phyloP scores from a whole-genome alignment of 2,888 invertebrate genomes.

The Bombylius discolor region DNA sequence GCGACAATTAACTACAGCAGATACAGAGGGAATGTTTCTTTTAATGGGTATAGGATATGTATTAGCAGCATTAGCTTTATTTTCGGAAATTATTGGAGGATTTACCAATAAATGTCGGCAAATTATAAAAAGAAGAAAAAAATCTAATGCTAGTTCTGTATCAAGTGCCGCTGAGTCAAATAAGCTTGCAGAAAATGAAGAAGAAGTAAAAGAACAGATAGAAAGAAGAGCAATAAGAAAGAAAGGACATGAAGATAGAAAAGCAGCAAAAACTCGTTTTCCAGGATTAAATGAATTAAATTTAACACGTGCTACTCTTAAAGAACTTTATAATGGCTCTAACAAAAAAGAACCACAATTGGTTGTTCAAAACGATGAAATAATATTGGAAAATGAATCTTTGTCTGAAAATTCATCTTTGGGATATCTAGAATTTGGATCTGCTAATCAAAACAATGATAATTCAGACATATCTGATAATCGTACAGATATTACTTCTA shows the following conservation, averaged over 20 bases:
- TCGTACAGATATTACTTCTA: no score
- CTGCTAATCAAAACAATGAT: no score
- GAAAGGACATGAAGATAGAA: constrained; percentile 13
- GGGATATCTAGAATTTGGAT: background rate
- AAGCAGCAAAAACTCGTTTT: constrained; percentile 18
- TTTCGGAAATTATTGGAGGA: constrained; percentile 60
- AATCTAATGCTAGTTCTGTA: constrained; percentile 22
- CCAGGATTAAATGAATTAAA: constrained; percentile 27
- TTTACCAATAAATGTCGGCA: constrained; percentile 46
- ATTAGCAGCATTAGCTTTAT: constrained; percentile 46
- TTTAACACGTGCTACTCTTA: constrained; percentile 27
- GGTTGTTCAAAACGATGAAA: constrained; percentile 16
- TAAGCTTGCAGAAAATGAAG: background rate
- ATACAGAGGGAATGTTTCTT: constrained; percentile 72
- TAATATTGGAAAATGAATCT: constrained; percentile 17
- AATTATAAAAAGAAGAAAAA: constrained; percentile 25
- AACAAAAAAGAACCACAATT: constrained; percentile 17
- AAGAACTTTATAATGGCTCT: constrained; percentile 27
- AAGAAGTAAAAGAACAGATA: constrained; percentile 18
- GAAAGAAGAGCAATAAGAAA: constrained; percentile 18
- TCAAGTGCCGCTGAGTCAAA: constrained; percentile 21
- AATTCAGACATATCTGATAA: no score
- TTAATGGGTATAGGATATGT: constrained; percentile 57
- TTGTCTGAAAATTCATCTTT: constrained; percentile 14
- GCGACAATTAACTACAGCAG: constrained; percentile 60